These are phyloP conservation scores for Pseudomyrmex cubaensis DNA, from an alignment of 1,140 invertebrate genomes.

Conservation along the genomic window DNA sequence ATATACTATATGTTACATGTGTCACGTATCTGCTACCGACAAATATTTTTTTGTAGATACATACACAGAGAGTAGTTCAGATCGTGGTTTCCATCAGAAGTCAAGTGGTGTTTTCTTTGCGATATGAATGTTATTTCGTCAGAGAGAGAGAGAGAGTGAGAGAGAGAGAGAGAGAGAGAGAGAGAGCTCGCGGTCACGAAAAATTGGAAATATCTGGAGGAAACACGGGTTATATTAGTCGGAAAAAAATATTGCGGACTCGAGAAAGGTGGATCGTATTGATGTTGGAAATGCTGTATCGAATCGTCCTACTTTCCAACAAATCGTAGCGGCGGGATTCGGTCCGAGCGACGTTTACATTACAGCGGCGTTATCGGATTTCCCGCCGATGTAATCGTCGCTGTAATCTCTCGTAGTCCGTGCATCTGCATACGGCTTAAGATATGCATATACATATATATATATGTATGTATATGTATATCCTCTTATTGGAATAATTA, in stretches of 20 bases:
- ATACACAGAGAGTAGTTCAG: conserved; percentile 9
- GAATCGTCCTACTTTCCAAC: conserved; percentile 51
- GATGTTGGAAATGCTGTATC: conserved; percentile 31
- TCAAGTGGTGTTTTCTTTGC: conserved; percentile 41
- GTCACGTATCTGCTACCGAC: neutral
- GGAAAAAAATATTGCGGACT: conserved; percentile 41
- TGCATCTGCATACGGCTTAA: conserved; percentile 44
- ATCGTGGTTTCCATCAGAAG: conserved; percentile 23
- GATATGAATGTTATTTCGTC: conserved; percentile 57
- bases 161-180: neutral
- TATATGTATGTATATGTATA: neutral
- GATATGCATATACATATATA: neutral
- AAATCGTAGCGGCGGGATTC: conserved; percentile 37
- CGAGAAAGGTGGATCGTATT: neutral
- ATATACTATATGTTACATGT: neutral
- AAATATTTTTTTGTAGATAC: conserved; percentile 6
- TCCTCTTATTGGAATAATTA: no score
- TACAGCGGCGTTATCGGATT: conserved; percentile 57
- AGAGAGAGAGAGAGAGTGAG: neutral
- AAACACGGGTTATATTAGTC: conserved; percentile 49
- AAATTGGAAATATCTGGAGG: conserved; percentile 52
- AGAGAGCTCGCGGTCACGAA: conserved; percentile 7
- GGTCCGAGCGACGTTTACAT: conserved; percentile 56
- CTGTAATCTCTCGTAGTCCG: conserved; percentile 50
- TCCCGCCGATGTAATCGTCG: conserved; percentile 54